phyloP scores from a whole-genome alignment of 2,113 vertebrate genomes.

The Lampris incognitus region DNA sequence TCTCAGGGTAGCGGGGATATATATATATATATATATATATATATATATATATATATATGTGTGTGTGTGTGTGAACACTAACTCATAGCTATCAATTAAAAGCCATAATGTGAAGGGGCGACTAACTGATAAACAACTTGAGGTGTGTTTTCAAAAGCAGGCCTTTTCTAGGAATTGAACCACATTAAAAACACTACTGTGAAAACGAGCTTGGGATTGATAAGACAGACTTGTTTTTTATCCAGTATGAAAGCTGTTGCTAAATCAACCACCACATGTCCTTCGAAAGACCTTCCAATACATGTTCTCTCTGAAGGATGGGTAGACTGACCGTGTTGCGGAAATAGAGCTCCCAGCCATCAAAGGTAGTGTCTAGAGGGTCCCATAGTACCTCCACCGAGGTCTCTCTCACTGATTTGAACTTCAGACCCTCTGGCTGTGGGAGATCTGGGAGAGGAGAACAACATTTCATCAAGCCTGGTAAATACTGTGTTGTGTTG shows the following conservation, averaged over 20 bases:
- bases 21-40: too few species aligned
- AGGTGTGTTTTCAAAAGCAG: too few species aligned
- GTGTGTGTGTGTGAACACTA: too few species aligned
- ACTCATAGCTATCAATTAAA: background rate
- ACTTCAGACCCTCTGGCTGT: conserved; percentile 89
- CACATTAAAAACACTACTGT: background rate
- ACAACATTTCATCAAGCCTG: conserved; percentile 14
- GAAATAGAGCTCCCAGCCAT: conserved; percentile 93
- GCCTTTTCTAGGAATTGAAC: background rate
- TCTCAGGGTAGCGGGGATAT: too few species aligned
- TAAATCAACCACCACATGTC: background rate
- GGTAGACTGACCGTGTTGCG: conserved; percentile 85
- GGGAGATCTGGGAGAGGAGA: conserved; percentile 84
- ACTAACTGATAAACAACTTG: background rate
- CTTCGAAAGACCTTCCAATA: conserved; percentile 4
- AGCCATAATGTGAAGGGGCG: background rate
- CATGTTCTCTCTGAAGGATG: background rate
- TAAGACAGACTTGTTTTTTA: background rate
- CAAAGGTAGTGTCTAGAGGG: conserved; percentile 89
- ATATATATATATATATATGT: too few species aligned
- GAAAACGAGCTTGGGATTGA: background rate
- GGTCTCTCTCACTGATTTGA: conserved; percentile 92
- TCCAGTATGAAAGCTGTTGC: background rate
- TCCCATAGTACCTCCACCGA: conserved; percentile 95
- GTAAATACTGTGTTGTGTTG: background rate